Evolutionary conservation across 2,888 invertebrate species (phyloP), one percentile per base, ranked within the genome.

Genomic region (Mythimna ferrago): DNA sequence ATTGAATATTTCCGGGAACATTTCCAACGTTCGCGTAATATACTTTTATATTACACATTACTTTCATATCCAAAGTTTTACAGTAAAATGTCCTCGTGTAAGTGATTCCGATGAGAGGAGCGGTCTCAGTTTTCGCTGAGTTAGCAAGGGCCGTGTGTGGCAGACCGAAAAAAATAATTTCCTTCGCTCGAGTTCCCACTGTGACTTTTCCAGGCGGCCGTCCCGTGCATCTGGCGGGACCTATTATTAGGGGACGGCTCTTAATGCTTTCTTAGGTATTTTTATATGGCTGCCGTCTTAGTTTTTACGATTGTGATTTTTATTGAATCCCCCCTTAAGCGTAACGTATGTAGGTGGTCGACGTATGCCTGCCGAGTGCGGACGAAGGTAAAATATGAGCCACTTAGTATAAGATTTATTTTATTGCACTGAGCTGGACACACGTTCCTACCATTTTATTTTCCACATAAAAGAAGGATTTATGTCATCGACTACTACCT

Each of bases 141-240:
- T 93, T 91, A 91, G 95, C 94, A 92, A 93, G 95, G 95, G 95
- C 93, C 94, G 93, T 94, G 96, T 96, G 95, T 94, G 96, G 94
- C 90, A 95, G 96, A 96, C 96, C 96, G 96, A 95, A 95, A 96
- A 95, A 96, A 96, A 95, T 95, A 93, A 96, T 95, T 96, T 95
- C 93, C 93, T 89, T 91, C 95, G 96, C 94, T 95, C 93, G 95
- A 95, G 93, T 94, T 93, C 91, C 92, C 94, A 91, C 92, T 92
- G 95, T 94, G 95, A 96, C 94, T 96, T 96, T 95, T 95, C 95
- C 94, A 94, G 92, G 91, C 94, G 92, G 92, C 93, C 95, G 95
- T 96, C 94, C 93, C 94, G 93, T 95, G 94, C 96, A 96, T 95
- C 95, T 96, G 96, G 95, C 96, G 95, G 93, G 92, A 91, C 95